Evolutionary conservation across 1,140 invertebrate genomes (phyloP), one percentile per base, ranked within the genome.

Genomic region (Fragariocoptes setiger): DNA sequence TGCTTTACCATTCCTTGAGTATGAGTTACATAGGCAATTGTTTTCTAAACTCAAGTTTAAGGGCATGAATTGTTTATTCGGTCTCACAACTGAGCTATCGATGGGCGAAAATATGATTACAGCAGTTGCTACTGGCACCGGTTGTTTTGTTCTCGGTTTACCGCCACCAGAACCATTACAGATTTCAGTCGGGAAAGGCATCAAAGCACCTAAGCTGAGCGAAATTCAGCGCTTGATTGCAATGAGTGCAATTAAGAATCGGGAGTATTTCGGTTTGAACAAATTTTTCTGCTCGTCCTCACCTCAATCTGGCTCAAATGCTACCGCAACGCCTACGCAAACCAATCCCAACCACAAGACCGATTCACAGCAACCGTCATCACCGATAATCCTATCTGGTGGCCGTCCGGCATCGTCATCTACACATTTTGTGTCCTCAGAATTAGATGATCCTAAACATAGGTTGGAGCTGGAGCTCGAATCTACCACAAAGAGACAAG

Each of bases 1-100:
- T 54, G 60, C 62, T 48, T 58, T 94, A 35, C 86, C 86, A 1
- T 92, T 94, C 58, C 55, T 94, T 36, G 83, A 94, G 56, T 92
- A 90, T 57, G 86, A 94, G 55, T 59, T 94, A 19, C 80, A 94
- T 55, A 71, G 77, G 46, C 67, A 88, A 49, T 59, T 92, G 12
- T 64, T 88, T 2, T 83, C 82, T 51, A 92, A 88, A 56, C 58
- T 92, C 0, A 71, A 76, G 55, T 72, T 65, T 20, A 79, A 78
- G 53, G 83, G 78, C 14, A 82, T 86, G 76, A 88, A 86, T 60
- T 71, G 74, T n/a, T 63, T 85, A 16, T 83, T 85, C 57, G 74
- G 75, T 2, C 54, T 86, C 1, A 71, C 70, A 53, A 66, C 75
- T 2, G 75, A 83, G 53, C 68, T 90, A 19, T 70, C 75, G 1